These are phyloP conservation scores for Electrona antarctica DNA, from an alignment of 2,113 vertebrate species.

Conservation along the genomic window DNA sequence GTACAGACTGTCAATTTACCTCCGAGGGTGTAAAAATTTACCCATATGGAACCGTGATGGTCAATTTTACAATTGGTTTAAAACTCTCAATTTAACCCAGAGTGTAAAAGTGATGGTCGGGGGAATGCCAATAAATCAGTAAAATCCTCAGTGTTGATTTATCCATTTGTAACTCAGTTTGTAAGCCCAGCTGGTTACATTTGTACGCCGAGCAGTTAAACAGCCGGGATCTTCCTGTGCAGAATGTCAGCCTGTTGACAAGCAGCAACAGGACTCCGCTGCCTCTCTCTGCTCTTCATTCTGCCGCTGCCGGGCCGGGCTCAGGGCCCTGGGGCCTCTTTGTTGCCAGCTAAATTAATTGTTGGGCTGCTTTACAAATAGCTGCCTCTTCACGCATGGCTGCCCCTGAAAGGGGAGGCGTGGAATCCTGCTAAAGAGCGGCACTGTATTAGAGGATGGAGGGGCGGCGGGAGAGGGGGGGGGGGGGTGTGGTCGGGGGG, in stretches of 20 bases:
- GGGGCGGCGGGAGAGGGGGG: conserved; percentile 44
- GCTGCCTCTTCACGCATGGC: conserved; percentile 79
- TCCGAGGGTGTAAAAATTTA: too few species aligned
- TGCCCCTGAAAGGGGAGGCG: conserved; percentile 71
- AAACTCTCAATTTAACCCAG: too few species aligned
- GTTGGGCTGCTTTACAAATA: conserved; percentile 80
- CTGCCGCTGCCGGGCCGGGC: conserved; percentile 45
- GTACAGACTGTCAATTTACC: not conserved
- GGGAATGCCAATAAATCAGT: too few species aligned
- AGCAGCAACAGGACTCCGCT: conserved; percentile 71
- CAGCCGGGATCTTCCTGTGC: too few species aligned
- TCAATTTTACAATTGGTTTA: too few species aligned
- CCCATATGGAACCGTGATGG: too few species aligned
- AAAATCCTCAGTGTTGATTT: too few species aligned
- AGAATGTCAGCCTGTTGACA: conserved; percentile 68
- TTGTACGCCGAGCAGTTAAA: too few species aligned
- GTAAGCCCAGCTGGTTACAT: conserved; percentile 39
- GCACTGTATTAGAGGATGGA: conserved; percentile 62
- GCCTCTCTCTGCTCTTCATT: conserved; percentile 61
- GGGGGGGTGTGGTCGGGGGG: conserved; percentile 14
- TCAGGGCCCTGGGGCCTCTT: conserved; percentile 71
- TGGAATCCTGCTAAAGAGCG: conserved; percentile 72
- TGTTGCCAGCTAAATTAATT: conserved; percentile 81
- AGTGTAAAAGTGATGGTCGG: too few species aligned
- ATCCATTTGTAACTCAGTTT: too few species aligned